Conservation (phyloP, 1,140 invertebrate species). For the Drosophila suzukii region DNA sequence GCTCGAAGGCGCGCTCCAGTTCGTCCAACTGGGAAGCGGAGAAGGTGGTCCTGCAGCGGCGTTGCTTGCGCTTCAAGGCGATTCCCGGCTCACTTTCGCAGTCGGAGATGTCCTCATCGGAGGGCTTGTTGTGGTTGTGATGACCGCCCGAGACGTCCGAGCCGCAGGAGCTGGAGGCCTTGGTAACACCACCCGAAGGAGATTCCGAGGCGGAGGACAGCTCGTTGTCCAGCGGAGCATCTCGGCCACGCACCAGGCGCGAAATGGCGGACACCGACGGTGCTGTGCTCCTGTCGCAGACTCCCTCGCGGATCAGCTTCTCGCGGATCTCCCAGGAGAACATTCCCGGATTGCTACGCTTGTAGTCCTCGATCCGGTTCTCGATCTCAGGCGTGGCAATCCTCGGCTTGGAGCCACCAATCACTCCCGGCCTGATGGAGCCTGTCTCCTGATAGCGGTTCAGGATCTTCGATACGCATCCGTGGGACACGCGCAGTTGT, state of each 20-base stretch:
- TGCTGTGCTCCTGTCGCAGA: conserved; percentile 92
- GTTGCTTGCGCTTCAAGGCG: conserved; percentile 92
- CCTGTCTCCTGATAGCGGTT: conserved; percentile 94
- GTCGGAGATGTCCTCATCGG: conserved; percentile 87
- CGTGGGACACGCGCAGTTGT: conserved; percentile 92
- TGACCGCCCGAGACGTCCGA: conserved; percentile 55
- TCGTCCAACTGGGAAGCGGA: conserved; percentile 94
- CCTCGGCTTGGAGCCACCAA: conserved; percentile 91
- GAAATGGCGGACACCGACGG: conserved; percentile 94
- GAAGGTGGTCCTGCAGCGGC: conserved; percentile 93
- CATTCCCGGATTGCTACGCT: conserved; percentile 93
- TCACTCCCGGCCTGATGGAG: conserved; percentile 92
- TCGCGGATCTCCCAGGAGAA: conserved; percentile 97
- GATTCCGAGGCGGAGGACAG: conserved; percentile 28
- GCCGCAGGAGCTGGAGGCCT: conserved; percentile 55
- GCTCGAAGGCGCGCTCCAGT: conserved; percentile 94
- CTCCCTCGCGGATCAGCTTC: conserved; percentile 91
- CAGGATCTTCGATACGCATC: conserved; percentile 93
- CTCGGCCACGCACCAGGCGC: conserved; percentile 90
- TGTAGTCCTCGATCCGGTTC: conserved; percentile 93
- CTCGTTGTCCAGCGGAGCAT: conserved; percentile 85
- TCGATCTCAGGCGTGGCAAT: conserved; percentile 93
- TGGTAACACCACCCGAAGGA: conserved; percentile 23
- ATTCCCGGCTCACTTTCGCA: conserved; percentile 93
- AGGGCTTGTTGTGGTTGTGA: conserved; percentile 76